A percentile compares a stretch with the other conserved stretches of the same genome.
Evolutionary conservation across 1,140 invertebrate genomes (phyloP).

Genomic region (Drosophila lacteicornis): DNA sequence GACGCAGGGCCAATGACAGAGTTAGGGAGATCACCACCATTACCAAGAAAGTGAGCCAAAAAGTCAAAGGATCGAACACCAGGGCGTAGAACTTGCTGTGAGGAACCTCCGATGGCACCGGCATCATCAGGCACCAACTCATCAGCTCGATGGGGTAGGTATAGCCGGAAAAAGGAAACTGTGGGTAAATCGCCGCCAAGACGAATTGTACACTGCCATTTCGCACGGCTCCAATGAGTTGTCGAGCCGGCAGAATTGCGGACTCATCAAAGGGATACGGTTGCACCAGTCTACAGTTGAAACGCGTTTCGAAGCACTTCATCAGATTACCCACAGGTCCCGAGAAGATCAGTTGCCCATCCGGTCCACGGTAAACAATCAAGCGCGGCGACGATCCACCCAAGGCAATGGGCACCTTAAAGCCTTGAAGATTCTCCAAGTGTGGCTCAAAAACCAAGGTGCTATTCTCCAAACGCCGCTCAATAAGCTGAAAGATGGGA

Average conservation of each 20-base stretch:
- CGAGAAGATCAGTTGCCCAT: slow-evolving; percentile 34
- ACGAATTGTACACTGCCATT: slow-evolving; percentile 62
- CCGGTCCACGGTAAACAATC: slow-evolving; percentile 44
- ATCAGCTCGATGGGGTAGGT: slow-evolving; percentile 66
- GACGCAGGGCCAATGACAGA: slow-evolving; percentile 22
- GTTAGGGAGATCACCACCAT: slow-evolving; percentile 47
- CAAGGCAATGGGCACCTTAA: slow-evolving; percentile 39
- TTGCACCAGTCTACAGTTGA: slow-evolving; percentile 51
- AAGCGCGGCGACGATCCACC: slow-evolving; percentile 69
- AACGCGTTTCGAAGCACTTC: slow-evolving; percentile 47
- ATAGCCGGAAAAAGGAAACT: slow-evolving; percentile 22
- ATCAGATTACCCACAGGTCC: slow-evolving; percentile 66
- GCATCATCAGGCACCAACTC: slow-evolving; percentile 75
- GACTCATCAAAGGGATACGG: slow-evolving; percentile 33
- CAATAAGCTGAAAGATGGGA: slow-evolving; percentile 51
- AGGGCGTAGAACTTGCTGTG: slow-evolving; percentile 52
- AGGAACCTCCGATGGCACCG: slow-evolving; percentile 53
- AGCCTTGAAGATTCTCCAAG: slow-evolving; percentile 52
- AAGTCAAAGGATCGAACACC: slow-evolving; percentile 50
- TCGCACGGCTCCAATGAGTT: slow-evolving; percentile 48
- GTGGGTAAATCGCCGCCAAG: slow-evolving; percentile 33
- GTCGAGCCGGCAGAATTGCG: slow-evolving; percentile 11
- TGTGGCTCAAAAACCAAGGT: slow-evolving; percentile 19
- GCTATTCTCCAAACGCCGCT: slow-evolving; percentile 20
- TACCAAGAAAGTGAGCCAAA: slow-evolving; percentile 23